Evolutionary conservation across 2,797 vertebrate genomes (phyloP).

Genomic region (Ctenosaura bakeri): DNA sequence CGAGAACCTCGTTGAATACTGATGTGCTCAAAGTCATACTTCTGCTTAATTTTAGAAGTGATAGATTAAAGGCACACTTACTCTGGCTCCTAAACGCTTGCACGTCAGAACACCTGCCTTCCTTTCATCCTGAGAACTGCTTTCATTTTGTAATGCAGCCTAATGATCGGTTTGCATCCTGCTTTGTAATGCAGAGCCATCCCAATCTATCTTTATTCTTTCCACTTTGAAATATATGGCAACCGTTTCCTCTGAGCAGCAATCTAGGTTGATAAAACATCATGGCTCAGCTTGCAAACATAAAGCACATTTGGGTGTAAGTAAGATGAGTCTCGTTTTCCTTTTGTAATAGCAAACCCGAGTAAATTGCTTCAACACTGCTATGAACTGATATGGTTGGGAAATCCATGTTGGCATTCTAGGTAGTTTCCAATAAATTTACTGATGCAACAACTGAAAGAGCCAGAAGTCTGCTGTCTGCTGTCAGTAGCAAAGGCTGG

Average conservation of each 20-base stretch:
- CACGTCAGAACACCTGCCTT: conserved; percentile 35
- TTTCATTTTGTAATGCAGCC: conserved; percentile 68
- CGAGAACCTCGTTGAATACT: conserved; percentile 48
- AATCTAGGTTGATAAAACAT: conserved; percentile 73
- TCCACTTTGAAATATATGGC: conserved; percentile 69
- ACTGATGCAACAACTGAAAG: not conserved
- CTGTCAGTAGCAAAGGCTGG: too few species aligned
- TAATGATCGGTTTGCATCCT: conserved; percentile 65
- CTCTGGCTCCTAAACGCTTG: conserved; percentile 49
- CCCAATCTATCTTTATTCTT: conserved; percentile 62
- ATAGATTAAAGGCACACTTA: conserved; percentile 61
- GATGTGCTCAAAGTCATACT: conserved; percentile 35
- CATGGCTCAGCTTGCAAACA: conserved; percentile 65
- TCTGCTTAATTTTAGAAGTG: conserved; percentile 63
- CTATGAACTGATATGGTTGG: conserved; percentile 6
- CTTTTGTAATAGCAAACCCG: conserved; percentile 42
- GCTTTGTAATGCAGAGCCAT: conserved; percentile 62
- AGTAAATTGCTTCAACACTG: conserved; percentile 36
- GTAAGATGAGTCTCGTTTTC: conserved; percentile 52
- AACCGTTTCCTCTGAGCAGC: conserved; percentile 67
- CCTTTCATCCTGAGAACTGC: conserved; percentile 62
- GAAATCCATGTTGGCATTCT: conserved; percentile 11
- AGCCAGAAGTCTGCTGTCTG: not conserved
- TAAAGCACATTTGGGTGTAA: conserved; percentile 54
- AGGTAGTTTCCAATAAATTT: not conserved